Percentiles rank a stretch among this genome's conserved stretches.
Evolutionary conservation across 2,888 invertebrate genomes (phyloP).

Genomic region (Criorhina ranunculi): DNA sequence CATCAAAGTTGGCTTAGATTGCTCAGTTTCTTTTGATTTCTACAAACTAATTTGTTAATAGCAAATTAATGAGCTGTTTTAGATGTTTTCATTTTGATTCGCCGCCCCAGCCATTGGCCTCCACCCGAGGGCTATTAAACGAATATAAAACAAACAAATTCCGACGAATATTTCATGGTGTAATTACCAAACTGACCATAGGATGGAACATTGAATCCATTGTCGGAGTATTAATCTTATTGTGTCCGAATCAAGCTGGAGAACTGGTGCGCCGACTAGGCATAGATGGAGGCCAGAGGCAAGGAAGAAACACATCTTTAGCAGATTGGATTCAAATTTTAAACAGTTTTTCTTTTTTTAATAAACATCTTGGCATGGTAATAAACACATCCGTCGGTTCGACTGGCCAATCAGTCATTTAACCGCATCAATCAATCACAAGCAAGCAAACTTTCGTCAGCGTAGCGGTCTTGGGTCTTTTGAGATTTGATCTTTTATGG

Average conservation of each 20-base stretch:
- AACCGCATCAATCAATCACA: constrained; percentile 77
- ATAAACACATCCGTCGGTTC: constrained; percentile 70
- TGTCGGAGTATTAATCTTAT: constrained; percentile 67
- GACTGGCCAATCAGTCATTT: constrained; percentile 74
- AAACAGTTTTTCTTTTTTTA: constrained; percentile 23
- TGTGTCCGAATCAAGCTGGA: constrained; percentile 47
- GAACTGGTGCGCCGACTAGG: constrained; percentile 60
- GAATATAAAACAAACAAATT: constrained; percentile 74
- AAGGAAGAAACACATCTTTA: constrained; percentile 59
- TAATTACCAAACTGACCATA: constrained; percentile 70
- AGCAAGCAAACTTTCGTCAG: constrained; percentile 67
- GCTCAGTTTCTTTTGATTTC: constrained; percentile 68
- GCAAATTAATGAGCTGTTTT: constrained; percentile 73
- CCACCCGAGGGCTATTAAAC: constrained; percentile 60
- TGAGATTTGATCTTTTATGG: constrained; percentile 35
- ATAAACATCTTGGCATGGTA: constrained; percentile 63
- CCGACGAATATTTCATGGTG: constrained; percentile 71
- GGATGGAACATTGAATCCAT: constrained; percentile 35
- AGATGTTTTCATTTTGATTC: constrained; percentile 73
- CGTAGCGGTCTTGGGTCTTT: constrained; percentile 39
- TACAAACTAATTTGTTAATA: constrained; percentile 73
- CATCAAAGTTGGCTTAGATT: constrained; percentile 62
- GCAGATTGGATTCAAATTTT: constrained; percentile 54
- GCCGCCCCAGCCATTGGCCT: constrained; percentile 43
- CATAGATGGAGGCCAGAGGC: constrained; percentile 75